Percentiles rank a stretch among this genome's conserved stretches.
phyloP scores from a whole-genome alignment of 2,888 invertebrate genomes.

The Arenicola marina region DNA sequence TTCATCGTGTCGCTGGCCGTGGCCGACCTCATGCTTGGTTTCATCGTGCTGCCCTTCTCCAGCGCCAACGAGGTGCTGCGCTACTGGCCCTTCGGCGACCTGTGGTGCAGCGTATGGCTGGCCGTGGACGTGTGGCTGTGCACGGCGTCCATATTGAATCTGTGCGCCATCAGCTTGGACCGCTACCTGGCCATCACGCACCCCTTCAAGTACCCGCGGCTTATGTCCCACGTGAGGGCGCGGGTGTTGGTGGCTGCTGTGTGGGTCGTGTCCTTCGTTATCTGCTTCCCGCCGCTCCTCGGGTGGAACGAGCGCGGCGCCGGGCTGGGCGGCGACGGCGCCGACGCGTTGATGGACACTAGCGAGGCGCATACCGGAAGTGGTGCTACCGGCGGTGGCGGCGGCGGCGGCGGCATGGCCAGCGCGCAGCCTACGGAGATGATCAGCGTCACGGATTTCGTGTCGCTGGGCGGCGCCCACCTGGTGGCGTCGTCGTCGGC shows the following conservation, averaged over 20 bases:
- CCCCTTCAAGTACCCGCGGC: conserved; percentile 91
- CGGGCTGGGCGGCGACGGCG: neutral
- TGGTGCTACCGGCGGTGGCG: too few species aligned
- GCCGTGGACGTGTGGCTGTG: conserved; percentile 99
- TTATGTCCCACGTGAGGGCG: conserved; percentile 80
- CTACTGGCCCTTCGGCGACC: conserved; percentile 90
- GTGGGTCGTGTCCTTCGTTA: conserved; percentile 94
- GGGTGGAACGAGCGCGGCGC: conserved; percentile 74
- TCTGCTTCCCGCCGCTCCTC: conserved; percentile 94
- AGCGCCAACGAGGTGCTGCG: conserved; percentile 78
- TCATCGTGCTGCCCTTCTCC: conserved; percentile 93
- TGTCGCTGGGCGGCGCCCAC: too few species aligned
- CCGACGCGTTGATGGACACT: neutral
- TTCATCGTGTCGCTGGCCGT: conserved; percentile 96
- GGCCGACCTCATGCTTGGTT: conserved; percentile 92
- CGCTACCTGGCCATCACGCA: conserved; percentile 93
- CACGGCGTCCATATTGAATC: conserved; percentile 93
- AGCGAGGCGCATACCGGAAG: too few species aligned
- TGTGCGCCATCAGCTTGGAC: conserved; percentile 91
- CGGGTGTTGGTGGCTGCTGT: conserved; percentile 86
- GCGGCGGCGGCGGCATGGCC: neutral
- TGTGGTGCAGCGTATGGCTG: conserved; percentile 96
- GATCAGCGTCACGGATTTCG: neutral
- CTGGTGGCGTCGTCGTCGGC: neutral
- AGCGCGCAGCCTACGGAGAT: neutral